Conservation (phyloP, 2,113 vertebrate species). For the Cichladusa arquata region DNA sequence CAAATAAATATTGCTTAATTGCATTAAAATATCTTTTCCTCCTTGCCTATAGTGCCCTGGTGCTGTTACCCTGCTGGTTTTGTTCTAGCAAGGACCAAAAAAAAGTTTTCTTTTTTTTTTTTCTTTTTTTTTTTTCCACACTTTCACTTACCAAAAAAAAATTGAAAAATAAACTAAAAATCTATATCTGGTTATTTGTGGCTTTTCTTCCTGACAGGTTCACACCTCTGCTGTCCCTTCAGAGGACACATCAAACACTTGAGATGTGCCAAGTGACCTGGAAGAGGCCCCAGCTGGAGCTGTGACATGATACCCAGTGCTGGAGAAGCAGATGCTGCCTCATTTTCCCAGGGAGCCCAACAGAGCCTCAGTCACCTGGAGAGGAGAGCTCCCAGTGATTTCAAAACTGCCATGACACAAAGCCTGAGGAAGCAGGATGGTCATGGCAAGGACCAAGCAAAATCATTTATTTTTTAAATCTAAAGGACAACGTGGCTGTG, state of each 20-base stretch:
- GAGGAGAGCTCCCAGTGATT: background rate
- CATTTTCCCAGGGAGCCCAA: background rate
- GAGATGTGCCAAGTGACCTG: constrained; percentile 24
- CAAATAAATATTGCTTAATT: background rate
- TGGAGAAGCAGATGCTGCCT: background rate
- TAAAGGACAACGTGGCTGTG: background rate
- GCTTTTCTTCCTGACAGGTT: background rate
- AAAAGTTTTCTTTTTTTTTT: background rate
- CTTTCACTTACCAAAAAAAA: background rate
- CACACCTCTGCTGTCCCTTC: constrained; percentile 44
- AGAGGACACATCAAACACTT: constrained; percentile 15
- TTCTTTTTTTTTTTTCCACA: background rate
- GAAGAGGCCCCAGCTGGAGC: background rate
- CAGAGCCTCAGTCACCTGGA: background rate
- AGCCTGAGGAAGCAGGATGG: background rate
- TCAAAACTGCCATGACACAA: background rate
- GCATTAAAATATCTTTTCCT: background rate
- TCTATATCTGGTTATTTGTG: background rate
- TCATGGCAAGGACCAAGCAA: background rate
- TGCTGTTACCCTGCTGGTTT: background rate
- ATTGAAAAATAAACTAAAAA: background rate
- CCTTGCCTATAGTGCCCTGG: background rate
- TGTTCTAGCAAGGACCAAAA: background rate
- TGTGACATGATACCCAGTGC: background rate
- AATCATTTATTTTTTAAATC: background rate